Evolutionary conservation across 2,888 invertebrate species (phyloP).

Genomic region (Cremastobaeus sp.): DNA sequence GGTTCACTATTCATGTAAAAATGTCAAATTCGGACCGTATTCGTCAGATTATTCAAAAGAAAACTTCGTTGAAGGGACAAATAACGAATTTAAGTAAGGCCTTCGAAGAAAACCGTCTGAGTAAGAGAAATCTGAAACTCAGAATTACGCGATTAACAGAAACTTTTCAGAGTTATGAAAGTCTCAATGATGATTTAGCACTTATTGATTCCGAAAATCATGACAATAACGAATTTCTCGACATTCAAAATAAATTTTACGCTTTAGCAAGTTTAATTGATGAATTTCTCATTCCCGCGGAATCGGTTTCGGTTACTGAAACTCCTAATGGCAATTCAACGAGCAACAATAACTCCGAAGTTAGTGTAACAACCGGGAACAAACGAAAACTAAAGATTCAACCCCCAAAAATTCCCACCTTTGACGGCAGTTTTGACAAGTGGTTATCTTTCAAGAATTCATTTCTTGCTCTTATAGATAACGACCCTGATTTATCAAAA

Average conservation of each 20-base stretch:
- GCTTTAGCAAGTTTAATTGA: background rate
- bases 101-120: too few species aligned
- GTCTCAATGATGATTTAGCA: background rate
- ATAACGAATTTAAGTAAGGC: background rate
- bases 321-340: background rate
- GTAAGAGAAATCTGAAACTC: too few species aligned
- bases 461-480: slow-evolving; percentile 41
- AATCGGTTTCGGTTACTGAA: background rate
- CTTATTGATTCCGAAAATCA: background rate
- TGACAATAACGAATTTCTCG: background rate
- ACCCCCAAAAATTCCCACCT: slow-evolving; percentile 44
- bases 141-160: background rate
- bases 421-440: slow-evolving; percentile 43
- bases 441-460: slow-evolving; percentile 61
- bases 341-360: background rate
- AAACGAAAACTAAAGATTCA: slow-evolving; percentile 4
- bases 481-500: slow-evolving; percentile 31
- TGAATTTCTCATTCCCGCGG: too few species aligned
- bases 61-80: background rate
- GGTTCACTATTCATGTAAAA: too few species aligned
- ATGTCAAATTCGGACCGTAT: too few species aligned
- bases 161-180: background rate
- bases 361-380: background rate
- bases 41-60: too few species aligned
- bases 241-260: slow-evolving; percentile 5